Conservation (phyloP, 2,113 vertebrate species). For the Solea solea region DNA sequence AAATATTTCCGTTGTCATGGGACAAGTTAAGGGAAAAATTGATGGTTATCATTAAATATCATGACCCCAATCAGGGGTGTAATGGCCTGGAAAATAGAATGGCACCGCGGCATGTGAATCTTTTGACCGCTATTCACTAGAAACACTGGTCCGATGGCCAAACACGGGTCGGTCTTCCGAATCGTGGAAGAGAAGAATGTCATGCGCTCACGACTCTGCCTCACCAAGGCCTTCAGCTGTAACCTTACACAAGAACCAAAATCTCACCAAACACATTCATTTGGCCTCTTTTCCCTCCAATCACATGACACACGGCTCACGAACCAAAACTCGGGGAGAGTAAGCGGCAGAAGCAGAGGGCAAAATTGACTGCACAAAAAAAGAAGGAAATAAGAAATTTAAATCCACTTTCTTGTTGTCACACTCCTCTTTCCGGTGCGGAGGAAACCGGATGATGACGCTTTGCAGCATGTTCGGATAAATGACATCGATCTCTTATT, state of each 20-base stretch:
- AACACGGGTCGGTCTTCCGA: too few relatives aligned
- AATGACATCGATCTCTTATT: conserved; percentile 79
- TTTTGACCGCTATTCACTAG: neutral
- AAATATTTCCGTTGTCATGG: conserved; percentile 59
- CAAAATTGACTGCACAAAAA: conserved; percentile 52
- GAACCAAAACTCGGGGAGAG: conserved; percentile 31
- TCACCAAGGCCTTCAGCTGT: neutral
- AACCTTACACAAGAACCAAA: conserved; percentile 34
- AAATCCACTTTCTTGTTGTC: conserved; percentile 75
- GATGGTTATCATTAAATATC: conserved; percentile 65
- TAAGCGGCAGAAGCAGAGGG: conserved; percentile 25
- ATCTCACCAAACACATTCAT: conserved; percentile 25
- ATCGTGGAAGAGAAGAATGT: neutral
- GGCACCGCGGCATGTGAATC: conserved; percentile 7
- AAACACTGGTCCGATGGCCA: too few relatives aligned
- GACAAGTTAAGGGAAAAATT: conserved; percentile 50
- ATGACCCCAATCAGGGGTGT: conserved; percentile 41
- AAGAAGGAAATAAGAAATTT: conserved; percentile 73
- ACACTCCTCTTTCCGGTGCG: conserved; percentile 73
- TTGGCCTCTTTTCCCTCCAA: conserved; percentile 21
- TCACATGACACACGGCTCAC: conserved; percentile 33
- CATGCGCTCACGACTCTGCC: conserved; percentile 14
- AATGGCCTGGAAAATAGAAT: conserved; percentile 45
- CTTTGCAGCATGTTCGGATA: conserved; percentile 75
- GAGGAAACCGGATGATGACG: conserved; percentile 75